A percentile compares a stretch with the other conserved stretches of the same genome.
These are phyloP conservation scores for Thalassoma bifasciatum DNA, from an alignment of 2,113 vertebrate species.

Conservation along the genomic window DNA sequence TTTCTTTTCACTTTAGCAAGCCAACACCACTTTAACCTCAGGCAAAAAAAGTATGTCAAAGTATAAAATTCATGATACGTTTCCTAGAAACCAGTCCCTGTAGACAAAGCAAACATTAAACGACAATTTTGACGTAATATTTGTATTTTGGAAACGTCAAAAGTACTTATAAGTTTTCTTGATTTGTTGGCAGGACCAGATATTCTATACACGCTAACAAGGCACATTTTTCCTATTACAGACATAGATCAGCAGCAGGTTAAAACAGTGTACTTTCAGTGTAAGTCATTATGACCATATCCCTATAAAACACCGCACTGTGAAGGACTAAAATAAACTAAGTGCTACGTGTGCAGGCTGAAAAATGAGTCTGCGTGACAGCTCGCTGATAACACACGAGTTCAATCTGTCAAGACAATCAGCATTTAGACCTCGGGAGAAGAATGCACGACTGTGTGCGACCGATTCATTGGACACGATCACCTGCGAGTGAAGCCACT, in stretches of 20 bases:
- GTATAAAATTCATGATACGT: slow-evolving; percentile 1
- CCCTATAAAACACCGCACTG: slow-evolving; percentile 63
- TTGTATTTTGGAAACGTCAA: slow-evolving; percentile 24
- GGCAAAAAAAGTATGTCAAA: no score
- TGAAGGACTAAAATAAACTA: slow-evolving; percentile 72
- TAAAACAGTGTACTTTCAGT: slow-evolving; percentile 47
- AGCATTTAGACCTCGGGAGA: slow-evolving; percentile 66
- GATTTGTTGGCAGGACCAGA: slow-evolving; percentile 12
- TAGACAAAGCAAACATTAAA: neutral
- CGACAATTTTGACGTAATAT: slow-evolving; percentile 30
- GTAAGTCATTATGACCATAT: slow-evolving; percentile 55
- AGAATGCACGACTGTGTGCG: slow-evolving; percentile 70
- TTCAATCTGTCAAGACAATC: slow-evolving; percentile 81
- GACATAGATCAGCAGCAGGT: slow-evolving; percentile 47
- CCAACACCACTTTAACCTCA: no score
- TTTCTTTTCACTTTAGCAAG: no score
- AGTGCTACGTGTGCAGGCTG: slow-evolving; percentile 47
- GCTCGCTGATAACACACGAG: slow-evolving; percentile 73
- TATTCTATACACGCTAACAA: neutral
- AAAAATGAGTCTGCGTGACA: slow-evolving; percentile 75
- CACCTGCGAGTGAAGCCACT: slow-evolving; percentile 74
- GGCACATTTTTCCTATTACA: neutral
- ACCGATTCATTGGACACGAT: slow-evolving; percentile 79
- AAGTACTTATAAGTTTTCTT: neutral
- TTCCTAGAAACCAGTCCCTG: slow-evolving; percentile 41